Base-by-base conservation (phyloP, 1,140 invertebrate genomes). In the Drosophila miranda region DNA sequence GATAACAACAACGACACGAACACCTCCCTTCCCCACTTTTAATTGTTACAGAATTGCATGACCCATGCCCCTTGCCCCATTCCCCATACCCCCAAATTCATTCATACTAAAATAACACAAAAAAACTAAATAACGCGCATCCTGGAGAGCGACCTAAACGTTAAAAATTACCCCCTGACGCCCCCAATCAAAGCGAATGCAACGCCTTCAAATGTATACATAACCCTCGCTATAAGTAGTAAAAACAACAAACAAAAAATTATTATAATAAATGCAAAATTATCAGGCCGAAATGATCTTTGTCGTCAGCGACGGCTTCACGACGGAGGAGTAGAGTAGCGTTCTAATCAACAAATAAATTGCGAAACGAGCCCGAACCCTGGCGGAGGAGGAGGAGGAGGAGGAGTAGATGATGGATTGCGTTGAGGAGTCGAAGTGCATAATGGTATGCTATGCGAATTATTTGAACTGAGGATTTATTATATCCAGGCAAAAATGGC, bases 341-440 rank as follows among this genome's bases (percentile, higher is more conserved):
- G 62, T 77, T 81, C 73, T 86, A 84, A 84, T 81, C 82, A 77
- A 75, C 73, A 64, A 38, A 74, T 41, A 60, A 52, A 71, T 69
- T 69, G 66, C 66, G 68, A 71, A 54, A 60, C 66, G n/a, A 50
- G 23, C 49, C 55, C 49, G 16, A 70, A 38, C 38, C 44, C 43
- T 49, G 23, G 34, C 49, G 52, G 30, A 62, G 41, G 42, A 49
- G 56, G 46, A 38, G 58, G 4, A 42, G 23, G 34, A 52, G 52
- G 30, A 69, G 41, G 42, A 53, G 61, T 30, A 42, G 23, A 26
- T 5, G 23, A 34, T 28, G 38, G 56, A 42, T 51, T 58, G 41
- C 51, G 61, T 55, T 49, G 26, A 52, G 45, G 45, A 56, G 56
- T 38, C 53, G 49, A 75, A 51, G 34, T 69, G 66, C 64, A 49